These are phyloP conservation scores for Hyphantria cunea DNA, from an alignment of 1,140 invertebrate species.

Conservation along the genomic window DNA sequence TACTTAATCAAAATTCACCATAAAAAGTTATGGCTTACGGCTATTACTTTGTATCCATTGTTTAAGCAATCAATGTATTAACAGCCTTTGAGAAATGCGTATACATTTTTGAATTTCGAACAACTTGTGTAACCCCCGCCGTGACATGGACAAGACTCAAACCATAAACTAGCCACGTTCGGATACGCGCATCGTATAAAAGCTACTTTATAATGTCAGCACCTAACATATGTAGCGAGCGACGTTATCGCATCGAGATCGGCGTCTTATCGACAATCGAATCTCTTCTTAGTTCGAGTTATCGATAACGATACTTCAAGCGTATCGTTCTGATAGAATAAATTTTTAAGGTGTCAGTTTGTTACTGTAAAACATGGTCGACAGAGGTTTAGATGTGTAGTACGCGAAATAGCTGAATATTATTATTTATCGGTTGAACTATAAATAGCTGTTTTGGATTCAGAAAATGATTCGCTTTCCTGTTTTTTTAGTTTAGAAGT, in stretches of 20 bases:
- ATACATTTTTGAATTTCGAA: constrained; percentile 28
- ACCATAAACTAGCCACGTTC: constrained; percentile 40
- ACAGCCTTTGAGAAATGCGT: neutral
- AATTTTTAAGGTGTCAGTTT: constrained; percentile 26
- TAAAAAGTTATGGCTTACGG: too few relatives aligned
- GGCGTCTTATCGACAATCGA: constrained; percentile 49
- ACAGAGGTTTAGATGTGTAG: neutral
- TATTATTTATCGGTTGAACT: too few relatives aligned
- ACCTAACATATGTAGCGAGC: constrained; percentile 47
- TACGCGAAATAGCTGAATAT: too few relatives aligned
- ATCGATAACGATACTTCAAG: constrained; percentile 40
- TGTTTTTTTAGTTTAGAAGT: too few relatives aligned
- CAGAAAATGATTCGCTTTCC: too few relatives aligned
- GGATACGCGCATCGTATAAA: constrained; percentile 40
- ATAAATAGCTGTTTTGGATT: too few relatives aligned
- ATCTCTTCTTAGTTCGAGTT: constrained; percentile 43
- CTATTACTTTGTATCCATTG: too few relatives aligned
- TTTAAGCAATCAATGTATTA: too few relatives aligned
- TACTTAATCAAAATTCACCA: too few relatives aligned
- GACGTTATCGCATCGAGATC: constrained; percentile 50
- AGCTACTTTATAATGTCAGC: constrained; percentile 53
- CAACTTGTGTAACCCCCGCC: constrained; percentile 7
- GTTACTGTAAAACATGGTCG: constrained; percentile 17
- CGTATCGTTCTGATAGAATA: constrained; percentile 34
- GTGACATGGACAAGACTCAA: constrained; percentile 2